Conservation (phyloP, 2,797 vertebrate species). For the Microchirus variegatus region DNA sequence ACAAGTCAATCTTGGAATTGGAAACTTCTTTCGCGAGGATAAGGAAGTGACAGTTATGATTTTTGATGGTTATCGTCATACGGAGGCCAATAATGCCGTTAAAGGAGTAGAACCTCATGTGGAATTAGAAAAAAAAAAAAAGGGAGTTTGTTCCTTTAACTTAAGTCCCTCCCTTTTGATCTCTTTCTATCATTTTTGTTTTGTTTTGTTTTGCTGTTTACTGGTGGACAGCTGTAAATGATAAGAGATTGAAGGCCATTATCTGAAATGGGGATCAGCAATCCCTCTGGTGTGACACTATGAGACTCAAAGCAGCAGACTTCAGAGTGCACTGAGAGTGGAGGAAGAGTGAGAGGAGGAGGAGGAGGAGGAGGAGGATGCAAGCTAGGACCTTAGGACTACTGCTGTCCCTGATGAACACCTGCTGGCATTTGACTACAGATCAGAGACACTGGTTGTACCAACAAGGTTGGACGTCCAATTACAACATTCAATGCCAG, state of each 20-base stretch:
- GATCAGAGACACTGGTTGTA: neutral
- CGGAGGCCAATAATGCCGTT: constrained; percentile 48
- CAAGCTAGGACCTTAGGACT: constrained; percentile 22
- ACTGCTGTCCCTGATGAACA: constrained; percentile 14
- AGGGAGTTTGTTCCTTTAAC: constrained; percentile 58
- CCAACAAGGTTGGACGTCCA: too few relatives aligned
- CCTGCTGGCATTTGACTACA: constrained; percentile 26
- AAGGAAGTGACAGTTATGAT: constrained; percentile 79
- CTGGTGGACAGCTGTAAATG: constrained; percentile 84
- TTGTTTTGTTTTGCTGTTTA: constrained; percentile 84
- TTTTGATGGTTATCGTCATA: constrained; percentile 73
- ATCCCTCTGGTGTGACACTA: constrained; percentile 79
- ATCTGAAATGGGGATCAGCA: constrained; percentile 87
- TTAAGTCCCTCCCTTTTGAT: constrained; percentile 50
- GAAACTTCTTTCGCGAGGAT: constrained; percentile 73
- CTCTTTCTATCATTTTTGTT: constrained; percentile 77
- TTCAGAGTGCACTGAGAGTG: constrained; percentile 54
- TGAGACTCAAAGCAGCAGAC: constrained; percentile 76
- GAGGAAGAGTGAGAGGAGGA: constrained; percentile 53
- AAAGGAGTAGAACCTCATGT: constrained; percentile 62
- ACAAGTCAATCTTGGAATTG: constrained; percentile 81
- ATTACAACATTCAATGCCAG: too few relatives aligned
- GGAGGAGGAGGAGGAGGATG: constrained; percentile 42
- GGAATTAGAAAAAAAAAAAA: constrained; percentile 26
- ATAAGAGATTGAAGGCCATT: constrained; percentile 82